Conservation (phyloP, 64 coral and sea anemone species). For the Acropora tenuis region DNA sequence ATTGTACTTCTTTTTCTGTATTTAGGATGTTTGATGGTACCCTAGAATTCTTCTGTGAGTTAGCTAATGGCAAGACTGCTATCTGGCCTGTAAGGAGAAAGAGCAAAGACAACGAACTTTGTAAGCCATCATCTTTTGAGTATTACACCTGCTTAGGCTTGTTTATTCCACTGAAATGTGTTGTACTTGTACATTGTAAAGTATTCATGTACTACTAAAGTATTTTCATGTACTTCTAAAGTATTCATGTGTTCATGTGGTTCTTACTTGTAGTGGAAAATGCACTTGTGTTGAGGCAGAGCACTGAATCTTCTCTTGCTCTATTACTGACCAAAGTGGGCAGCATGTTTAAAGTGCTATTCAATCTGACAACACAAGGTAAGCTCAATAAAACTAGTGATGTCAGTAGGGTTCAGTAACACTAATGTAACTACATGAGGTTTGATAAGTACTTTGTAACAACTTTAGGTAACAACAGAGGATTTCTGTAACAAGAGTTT, state of each 20-base stretch:
- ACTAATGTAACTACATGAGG: too few relatives aligned
- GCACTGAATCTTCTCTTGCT: background rate
- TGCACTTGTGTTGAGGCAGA: slow-evolving; percentile 1
- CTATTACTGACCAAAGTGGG: slow-evolving; percentile 9
- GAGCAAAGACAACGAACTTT: background rate
- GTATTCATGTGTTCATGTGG: background rate
- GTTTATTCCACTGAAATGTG: too few relatives aligned
- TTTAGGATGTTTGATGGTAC: background rate
- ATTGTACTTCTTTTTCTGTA: background rate
- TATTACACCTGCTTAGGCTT: background rate
- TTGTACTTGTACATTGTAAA: background rate
- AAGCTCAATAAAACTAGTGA: background rate
- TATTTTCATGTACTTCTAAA: background rate
- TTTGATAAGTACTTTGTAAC: too few relatives aligned
- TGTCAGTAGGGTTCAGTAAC: too few relatives aligned
- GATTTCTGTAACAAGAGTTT: too few relatives aligned
- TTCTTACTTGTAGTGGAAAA: background rate
- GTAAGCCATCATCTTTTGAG: background rate
- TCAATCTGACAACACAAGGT: slow-evolving; percentile 5
- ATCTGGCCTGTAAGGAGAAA: slow-evolving; percentile 1
- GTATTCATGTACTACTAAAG: background rate
- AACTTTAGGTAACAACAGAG: too few relatives aligned
- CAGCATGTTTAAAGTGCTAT: background rate
- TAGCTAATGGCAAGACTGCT: background rate
- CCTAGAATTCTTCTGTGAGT: background rate